These are phyloP conservation scores for Sitophilus oryzae DNA, from an alignment of 1,140 invertebrate species.

Conservation along the genomic window DNA sequence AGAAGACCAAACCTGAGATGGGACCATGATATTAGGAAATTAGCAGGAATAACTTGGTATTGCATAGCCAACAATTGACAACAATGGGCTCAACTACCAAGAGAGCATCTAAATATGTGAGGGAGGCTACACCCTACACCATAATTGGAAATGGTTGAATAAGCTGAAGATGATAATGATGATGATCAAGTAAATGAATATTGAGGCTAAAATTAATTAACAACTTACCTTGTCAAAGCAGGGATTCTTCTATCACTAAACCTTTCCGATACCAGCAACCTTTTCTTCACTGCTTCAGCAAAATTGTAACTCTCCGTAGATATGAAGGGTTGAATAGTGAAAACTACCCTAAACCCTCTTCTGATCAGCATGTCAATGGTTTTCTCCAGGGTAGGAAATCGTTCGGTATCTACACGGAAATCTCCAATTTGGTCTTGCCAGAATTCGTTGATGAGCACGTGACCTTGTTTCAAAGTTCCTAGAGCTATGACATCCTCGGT, in stretches of 20 bases:
- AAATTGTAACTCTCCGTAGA: constrained; percentile 78
- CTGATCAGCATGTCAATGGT: constrained; percentile 76
- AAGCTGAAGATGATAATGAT: too few relatives aligned
- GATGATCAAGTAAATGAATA: too few relatives aligned
- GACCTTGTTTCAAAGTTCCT: constrained; percentile 62
- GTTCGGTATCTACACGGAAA: constrained; percentile 60
- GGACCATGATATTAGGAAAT: too few relatives aligned
- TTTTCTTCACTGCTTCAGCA: constrained; percentile 64
- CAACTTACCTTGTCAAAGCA: constrained; percentile 55
- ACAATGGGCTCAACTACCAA: too few relatives aligned
- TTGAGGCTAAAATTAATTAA: too few relatives aligned
- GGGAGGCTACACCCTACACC: too few relatives aligned
- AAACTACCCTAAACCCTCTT: constrained; percentile 76
- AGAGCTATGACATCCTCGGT: constrained; percentile 75
- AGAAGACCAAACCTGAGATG: too few relatives aligned
- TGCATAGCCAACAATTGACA: too few relatives aligned
- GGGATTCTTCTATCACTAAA: constrained; percentile 67
- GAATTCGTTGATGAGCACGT: constrained; percentile 75
- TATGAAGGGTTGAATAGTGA: constrained; percentile 80
- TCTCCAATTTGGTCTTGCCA: constrained; percentile 80
- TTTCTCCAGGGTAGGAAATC: constrained; percentile 70
- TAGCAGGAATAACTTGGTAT: too few relatives aligned
- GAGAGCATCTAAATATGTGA: too few relatives aligned
- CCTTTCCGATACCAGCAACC: constrained; percentile 64
- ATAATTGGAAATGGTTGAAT: too few relatives aligned